A percentile compares a stretch with the other conserved stretches of the same genome.
These are phyloP conservation scores for Probosciger aterrimus DNA, from an alignment of 2,113 vertebrate genomes.

Conservation along the genomic window DNA sequence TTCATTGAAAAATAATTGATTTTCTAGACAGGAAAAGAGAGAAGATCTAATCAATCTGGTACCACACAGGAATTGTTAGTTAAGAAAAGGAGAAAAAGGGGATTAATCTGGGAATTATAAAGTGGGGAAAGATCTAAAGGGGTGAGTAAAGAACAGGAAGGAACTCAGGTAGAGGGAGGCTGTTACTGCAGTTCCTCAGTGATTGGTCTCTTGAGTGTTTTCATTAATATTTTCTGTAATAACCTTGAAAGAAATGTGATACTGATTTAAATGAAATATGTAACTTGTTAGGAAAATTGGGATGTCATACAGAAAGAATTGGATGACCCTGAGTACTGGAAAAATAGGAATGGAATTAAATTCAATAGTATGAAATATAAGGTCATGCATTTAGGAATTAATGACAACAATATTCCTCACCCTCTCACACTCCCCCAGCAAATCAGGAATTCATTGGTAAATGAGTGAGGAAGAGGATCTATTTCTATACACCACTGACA, in stretches of 20 bases:
- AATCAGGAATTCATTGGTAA: not conserved
- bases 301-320: not conserved
- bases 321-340: not conserved
- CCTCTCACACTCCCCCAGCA: not conserved
- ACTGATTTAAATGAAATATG: constrained; percentile 2
- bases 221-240: constrained; percentile 41
- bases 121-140: not conserved
- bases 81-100: not conserved
- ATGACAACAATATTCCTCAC: not conserved
- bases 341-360: not conserved
- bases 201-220: constrained; percentile 27
- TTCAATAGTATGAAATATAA: not conserved
- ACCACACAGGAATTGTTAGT: constrained; percentile 55
- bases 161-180: not conserved
- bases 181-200: not conserved
- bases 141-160: not conserved
- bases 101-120: constrained; percentile 43
- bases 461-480: not conserved
- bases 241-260: constrained; percentile 42
- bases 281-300: not conserved
- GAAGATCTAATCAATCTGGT: constrained; percentile 27
- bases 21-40: constrained; percentile 18
- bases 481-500: not conserved
- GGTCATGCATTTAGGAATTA: not conserved
- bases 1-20: constrained; percentile 37